Conservation (phyloP, 35 echinoderm and acorn worm genomes). For the Stichopus chloronotus region DNA sequence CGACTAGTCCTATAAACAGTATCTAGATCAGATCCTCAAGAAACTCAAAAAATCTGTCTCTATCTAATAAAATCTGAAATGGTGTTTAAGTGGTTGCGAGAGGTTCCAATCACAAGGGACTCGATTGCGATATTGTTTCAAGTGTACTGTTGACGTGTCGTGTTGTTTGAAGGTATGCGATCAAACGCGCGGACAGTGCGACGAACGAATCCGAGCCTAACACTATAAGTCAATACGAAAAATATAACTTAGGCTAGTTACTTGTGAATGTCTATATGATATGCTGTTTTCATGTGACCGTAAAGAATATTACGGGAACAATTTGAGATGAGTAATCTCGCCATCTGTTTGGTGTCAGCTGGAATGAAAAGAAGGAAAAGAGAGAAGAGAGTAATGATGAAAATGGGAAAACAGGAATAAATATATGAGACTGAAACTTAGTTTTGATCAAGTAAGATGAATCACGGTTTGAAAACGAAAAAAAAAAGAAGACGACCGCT, state of each 20-base stretch:
- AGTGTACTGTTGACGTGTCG: neutral
- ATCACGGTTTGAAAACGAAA: too few relatives aligned
- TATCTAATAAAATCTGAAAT: conserved; percentile 20
- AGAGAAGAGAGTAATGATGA: too few relatives aligned
- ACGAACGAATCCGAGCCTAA: neutral
- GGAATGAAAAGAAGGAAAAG: too few relatives aligned
- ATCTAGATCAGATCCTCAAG: conserved; percentile 41
- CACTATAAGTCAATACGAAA: neutral
- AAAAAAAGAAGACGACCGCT: too few relatives aligned
- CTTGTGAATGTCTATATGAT: neutral
- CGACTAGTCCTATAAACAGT: conserved; percentile 17
- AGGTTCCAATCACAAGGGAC: neutral
- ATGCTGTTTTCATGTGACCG: neutral
- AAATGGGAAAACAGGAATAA: neutral
- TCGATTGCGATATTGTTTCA: neutral
- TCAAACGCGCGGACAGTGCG: neutral
- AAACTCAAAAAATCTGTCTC: neutral
- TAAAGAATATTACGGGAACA: neutral
- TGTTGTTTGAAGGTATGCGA: neutral
- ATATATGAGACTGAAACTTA: neutral
- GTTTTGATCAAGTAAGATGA: too few relatives aligned
- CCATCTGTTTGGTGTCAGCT: neutral
- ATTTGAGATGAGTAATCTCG: neutral
- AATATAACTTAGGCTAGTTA: neutral
- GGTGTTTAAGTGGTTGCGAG: conserved; percentile 6